Conservation (phyloP, 2,888 invertebrate genomes). For the Apomyelois bistriatella region DNA sequence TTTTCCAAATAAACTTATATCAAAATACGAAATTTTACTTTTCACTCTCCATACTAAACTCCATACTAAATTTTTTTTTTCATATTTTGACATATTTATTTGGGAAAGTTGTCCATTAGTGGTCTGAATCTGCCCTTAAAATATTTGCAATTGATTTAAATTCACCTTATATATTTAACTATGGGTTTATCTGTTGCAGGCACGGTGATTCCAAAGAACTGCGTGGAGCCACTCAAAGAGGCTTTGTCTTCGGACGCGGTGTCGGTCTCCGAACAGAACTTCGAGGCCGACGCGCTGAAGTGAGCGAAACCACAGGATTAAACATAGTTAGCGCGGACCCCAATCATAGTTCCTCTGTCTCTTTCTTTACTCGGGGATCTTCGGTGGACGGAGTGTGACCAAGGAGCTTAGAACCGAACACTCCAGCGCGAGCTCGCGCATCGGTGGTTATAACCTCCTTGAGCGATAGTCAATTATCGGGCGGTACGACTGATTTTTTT, state of each 20-base stretch:
- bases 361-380: conserved; percentile 5
- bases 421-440: conserved; percentile 5
- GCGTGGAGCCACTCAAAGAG: conserved; percentile 88
- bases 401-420: background rate
- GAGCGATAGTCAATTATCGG: conserved; percentile 14
- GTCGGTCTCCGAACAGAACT: conserved; percentile 86
- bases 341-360: conserved; percentile 27
- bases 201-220: conserved; percentile 93
- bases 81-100: no score
- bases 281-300: conserved; percentile 62
- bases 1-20: no score
- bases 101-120: no score
- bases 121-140: no score
- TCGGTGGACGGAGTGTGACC: background rate
- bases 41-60: no score
- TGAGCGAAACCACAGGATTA: conserved; percentile 31
- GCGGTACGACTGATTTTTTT: conserved; percentile 21
- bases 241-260: conserved; percentile 91
- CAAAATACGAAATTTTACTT: no score
- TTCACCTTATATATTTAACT: background rate
- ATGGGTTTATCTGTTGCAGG: conserved; percentile 63
- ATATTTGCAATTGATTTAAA: no score
- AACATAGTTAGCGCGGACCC: conserved; percentile 21
- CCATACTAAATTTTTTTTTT: no score
- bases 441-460: background rate